Conservation (phyloP, 2,113 vertebrate genomes). For the Anser cygnoides region DNA sequence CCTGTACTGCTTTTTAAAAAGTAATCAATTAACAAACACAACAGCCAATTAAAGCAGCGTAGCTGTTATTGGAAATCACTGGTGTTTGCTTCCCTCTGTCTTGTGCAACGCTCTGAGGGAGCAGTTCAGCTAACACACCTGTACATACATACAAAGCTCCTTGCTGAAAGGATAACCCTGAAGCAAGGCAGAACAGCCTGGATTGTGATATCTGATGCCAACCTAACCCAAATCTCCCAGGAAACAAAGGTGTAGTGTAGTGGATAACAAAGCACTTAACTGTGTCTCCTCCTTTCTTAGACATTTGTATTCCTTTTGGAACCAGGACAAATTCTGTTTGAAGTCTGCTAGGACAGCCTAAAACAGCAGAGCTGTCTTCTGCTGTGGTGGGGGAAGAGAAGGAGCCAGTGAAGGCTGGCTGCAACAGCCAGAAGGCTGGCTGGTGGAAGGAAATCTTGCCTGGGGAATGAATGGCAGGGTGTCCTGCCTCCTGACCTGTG, state of each 20-base stretch:
- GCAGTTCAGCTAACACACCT: conserved; percentile 15
- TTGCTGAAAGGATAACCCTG: conserved; percentile 50
- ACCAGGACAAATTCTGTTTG: not conserved
- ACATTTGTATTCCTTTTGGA: not conserved
- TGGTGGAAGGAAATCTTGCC: not conserved
- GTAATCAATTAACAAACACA: conserved; percentile 47
- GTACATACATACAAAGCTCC: not conserved
- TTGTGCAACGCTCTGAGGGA: conserved; percentile 13
- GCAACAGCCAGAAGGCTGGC: not conserved
- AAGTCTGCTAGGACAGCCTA: not conserved
- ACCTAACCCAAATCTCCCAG: conserved; percentile 29
- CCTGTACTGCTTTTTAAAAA: not conserved
- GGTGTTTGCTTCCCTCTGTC: not conserved
- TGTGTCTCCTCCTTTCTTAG: conserved; percentile 4
- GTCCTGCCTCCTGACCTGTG: not conserved
- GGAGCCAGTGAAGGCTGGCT: not conserved
- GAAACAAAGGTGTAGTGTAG: conserved; percentile 62
- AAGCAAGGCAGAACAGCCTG: conserved; percentile 17
- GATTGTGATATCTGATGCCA: conserved; percentile 28
- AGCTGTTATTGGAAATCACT: conserved; percentile 42
- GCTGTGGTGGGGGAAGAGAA: not conserved
- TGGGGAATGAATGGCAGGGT: not conserved
- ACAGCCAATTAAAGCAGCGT: not conserved
- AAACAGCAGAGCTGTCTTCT: not conserved
- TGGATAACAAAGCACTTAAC: conserved; percentile 26